Evolutionary conservation across 2,888 invertebrate species (phyloP), one percentile per base, ranked within the genome.

Genomic region (Coenonympha arcania): DNA sequence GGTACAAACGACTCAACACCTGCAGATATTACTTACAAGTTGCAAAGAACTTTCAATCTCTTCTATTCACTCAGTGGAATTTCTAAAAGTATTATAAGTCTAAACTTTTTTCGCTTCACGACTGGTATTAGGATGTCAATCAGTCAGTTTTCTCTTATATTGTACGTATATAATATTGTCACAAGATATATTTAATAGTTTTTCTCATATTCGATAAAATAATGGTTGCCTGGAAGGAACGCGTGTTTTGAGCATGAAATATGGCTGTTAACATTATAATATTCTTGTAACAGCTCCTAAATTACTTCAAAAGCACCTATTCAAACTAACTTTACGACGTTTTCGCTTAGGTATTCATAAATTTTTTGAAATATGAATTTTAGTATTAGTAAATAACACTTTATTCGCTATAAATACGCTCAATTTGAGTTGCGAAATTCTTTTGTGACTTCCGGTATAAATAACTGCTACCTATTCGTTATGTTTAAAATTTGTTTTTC

Each of bases 181-280:
- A n/a, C n/a, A n/a, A n/a, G n/a, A n/a, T n/a, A n/a, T n/a, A n/a
- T n/a, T n/a, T n/a, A n/a, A n/a, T n/a, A 6, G 11, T 13, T 6
- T 30, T 36, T 45, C 26, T 19, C n/a, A 33, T 30, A 40, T 37
- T 45, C 19, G 16, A 30, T 42, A 42, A 20, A 31, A 31, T 39
- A 39, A 22, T 15, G 20, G 4, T 9, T 36, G 36, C 20, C 36
- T 20, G n/a, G 39, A 11, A 13, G 26, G 18, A 30, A 11, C 6
- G 41, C 24, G 6, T 11, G 13, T 4, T n/a, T 22, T 39, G 22
- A 39, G 24, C 4, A 8, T 42, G 30, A 42, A 30, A 42, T 30
- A 19, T 30, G 4, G 11, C 19, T 4, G 11, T 42, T 19, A 19
- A 31, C 42, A 9, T 20, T 20, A 13, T 20, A 42, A 42, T 20